Percentiles rank a stretch among this genome's conserved stretches.
Conservation (phyloP, 1,140 invertebrate species). For the Solenopsis invicta region DNA sequence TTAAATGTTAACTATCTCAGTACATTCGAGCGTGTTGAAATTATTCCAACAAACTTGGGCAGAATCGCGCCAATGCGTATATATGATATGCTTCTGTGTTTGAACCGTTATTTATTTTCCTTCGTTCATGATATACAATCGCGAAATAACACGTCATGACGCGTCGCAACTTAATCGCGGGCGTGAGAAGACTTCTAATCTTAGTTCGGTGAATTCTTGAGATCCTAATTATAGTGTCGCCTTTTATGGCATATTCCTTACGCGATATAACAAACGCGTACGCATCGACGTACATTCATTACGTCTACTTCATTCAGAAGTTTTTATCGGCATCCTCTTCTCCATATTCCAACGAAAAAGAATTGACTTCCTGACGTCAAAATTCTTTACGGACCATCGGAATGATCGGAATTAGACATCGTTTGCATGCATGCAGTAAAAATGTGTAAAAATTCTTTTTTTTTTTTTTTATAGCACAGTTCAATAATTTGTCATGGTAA, state of each 20-base stretch:
- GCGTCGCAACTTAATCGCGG: conserved; percentile 47
- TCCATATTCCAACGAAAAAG: conserved; percentile 44
- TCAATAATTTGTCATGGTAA: neutral
- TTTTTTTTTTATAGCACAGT: neutral
- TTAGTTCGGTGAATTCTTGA: conserved; percentile 60
- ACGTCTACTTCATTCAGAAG: conserved; percentile 75
- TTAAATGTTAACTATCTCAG: neutral
- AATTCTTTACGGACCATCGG: conserved; percentile 13
- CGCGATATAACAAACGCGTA: conserved; percentile 5
- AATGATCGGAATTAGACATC: neutral
- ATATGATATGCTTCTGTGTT: conserved; percentile 28
- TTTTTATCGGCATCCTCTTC: conserved; percentile 62
- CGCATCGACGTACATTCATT: conserved; percentile 52
- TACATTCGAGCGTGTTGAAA: neutral
- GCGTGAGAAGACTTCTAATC: conserved; percentile 72
- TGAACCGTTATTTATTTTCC: conserved; percentile 61
- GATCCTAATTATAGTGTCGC: conserved; percentile 76
- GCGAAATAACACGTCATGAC: conserved; percentile 38
- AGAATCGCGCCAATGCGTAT: neutral
- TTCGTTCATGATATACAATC: conserved; percentile 23
- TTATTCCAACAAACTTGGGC: conserved; percentile 12
- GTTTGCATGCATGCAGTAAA: neutral
- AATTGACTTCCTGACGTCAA: conserved; percentile 77
- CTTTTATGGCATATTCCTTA: conserved; percentile 71
- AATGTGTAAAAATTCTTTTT: neutral